Conservation (phyloP, 2,113 vertebrate genomes). For the Psammodynastes pulverulentus region DNA sequence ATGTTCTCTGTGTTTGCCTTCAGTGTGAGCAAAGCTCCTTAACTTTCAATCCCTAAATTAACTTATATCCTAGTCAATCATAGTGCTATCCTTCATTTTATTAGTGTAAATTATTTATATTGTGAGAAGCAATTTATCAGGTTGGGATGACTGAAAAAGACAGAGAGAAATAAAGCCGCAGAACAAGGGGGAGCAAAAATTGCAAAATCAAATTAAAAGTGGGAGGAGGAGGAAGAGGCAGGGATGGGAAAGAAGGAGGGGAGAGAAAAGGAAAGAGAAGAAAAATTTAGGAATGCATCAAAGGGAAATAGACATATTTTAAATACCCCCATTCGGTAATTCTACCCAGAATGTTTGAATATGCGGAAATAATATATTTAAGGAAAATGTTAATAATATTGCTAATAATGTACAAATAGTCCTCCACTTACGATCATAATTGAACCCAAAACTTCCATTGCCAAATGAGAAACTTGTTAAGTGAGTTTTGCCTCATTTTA, state of each 20-base stretch:
- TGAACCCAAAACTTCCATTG: background rate
- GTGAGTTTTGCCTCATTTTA: background rate
- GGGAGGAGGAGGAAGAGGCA: background rate
- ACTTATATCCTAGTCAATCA: constrained; percentile 33
- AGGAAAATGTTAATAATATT: background rate
- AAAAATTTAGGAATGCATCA: background rate
- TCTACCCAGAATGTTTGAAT: background rate
- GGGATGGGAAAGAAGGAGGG: background rate
- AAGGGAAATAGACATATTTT: background rate
- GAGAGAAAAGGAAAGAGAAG: background rate
- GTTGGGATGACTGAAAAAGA: constrained; percentile 13
- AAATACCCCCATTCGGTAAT: background rate
- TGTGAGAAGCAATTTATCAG: constrained; percentile 43
- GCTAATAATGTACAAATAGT: background rate
- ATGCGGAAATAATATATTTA: background rate
- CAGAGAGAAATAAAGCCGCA: background rate
- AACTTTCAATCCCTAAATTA: constrained; percentile 39
- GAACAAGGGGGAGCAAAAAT: background rate
- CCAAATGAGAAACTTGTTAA: background rate
- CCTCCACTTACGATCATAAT: background rate
- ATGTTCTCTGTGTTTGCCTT: constrained; percentile 41
- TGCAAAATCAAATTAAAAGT: background rate
- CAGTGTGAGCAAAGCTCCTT: constrained; percentile 46
- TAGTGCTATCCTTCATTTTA: constrained; percentile 45
- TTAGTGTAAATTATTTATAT: constrained; percentile 51